Base-by-base conservation (phyloP, 2,113 vertebrate species). In the Solea senegalensis region DNA sequence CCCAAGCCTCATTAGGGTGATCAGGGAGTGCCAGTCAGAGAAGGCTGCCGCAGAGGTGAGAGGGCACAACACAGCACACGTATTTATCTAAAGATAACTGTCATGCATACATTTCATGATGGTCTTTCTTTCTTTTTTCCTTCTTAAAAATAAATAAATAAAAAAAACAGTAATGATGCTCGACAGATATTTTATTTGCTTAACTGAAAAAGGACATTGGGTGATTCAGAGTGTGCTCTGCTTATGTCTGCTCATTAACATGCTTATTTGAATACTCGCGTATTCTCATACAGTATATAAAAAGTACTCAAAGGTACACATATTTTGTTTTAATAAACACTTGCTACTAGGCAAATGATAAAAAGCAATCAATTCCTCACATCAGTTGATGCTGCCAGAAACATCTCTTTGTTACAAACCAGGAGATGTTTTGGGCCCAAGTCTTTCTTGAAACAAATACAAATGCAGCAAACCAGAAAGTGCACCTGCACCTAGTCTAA, bases 1-100 rank as follows among this genome's bases (percentile, higher is more conserved):
- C 74, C 86, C 83, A 43, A 51, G 87, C 77, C 91, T 95, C 88
- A 80, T 94, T 93, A 93, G 86, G 86, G 81, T 89, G 88, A 81
- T 81, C 84, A 67, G 65, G 78, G 90, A 76, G 88, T 84, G 91
- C 67, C 80, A 82, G 69, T 89, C 89, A 85, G 71, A 76, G 80
- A 82, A 65, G 48, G 83, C 80, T 57, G 79, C 8, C 51, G 52
- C 75, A 62, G 53, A 53, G 87, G 79, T 85, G 76, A 90, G 85
- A 89, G 80, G 80, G 44, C 82, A 76, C 78, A 56, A 51, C 49
- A 55, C 49, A 55, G 16, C 28, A 88, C 61, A 85, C 79, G 79
- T 76, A 85, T 85, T 88, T 89, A 85, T 82, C 21, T 72, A 43
- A 80, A 61, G 59, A 74, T 65, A 1, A 83, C 74, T 75, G 84